These are phyloP conservation scores for Gryllus longicercus DNA, from an alignment of 2,888 invertebrate species.

Conservation along the genomic window DNA sequence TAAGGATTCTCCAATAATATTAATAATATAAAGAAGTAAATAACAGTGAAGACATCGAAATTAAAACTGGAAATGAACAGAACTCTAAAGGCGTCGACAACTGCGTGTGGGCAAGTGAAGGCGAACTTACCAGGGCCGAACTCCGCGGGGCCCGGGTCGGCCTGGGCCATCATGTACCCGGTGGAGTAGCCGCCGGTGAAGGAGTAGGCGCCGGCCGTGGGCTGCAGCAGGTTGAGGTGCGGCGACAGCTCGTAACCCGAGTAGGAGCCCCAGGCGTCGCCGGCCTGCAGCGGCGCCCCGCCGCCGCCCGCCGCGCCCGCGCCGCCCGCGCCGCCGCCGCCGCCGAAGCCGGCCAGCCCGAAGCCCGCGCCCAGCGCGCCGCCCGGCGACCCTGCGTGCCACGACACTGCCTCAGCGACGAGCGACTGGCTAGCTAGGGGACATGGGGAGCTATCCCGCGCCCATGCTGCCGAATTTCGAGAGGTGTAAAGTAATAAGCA, in stretches of 20 bases:
- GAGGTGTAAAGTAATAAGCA: no score
- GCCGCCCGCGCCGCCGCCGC: not conserved
- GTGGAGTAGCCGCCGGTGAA: slow-evolving; percentile 48
- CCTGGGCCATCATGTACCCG: slow-evolving; percentile 59
- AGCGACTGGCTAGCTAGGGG: not conserved
- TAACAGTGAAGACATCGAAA: no score
- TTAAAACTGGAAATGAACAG: no score
- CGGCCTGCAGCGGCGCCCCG: slow-evolving; percentile 48
- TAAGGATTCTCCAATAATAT: no score
- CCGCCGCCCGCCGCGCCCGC: slow-evolving; percentile 19
- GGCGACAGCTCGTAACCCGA: slow-evolving; percentile 70
- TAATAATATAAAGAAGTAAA: no score
- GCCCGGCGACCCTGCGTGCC: slow-evolving; percentile 37
- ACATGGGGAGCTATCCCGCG: no score
- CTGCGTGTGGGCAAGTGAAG: not conserved
- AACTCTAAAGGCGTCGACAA: not conserved
- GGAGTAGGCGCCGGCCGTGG: slow-evolving; percentile 61
- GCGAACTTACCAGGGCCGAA: slow-evolving; percentile 29
- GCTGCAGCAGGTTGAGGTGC: slow-evolving; percentile 62
- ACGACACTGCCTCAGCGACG: not conserved
- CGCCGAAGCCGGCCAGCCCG: not conserved
- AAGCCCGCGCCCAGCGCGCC: slow-evolving; percentile 58
- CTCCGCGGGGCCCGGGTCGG: slow-evolving; percentile 57
- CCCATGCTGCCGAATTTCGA: no score
- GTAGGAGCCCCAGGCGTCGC: slow-evolving; percentile 59